These are phyloP conservation scores for Archocentrus centrarchus DNA, from an alignment of 2,113 vertebrate species.

Conservation along the genomic window DNA sequence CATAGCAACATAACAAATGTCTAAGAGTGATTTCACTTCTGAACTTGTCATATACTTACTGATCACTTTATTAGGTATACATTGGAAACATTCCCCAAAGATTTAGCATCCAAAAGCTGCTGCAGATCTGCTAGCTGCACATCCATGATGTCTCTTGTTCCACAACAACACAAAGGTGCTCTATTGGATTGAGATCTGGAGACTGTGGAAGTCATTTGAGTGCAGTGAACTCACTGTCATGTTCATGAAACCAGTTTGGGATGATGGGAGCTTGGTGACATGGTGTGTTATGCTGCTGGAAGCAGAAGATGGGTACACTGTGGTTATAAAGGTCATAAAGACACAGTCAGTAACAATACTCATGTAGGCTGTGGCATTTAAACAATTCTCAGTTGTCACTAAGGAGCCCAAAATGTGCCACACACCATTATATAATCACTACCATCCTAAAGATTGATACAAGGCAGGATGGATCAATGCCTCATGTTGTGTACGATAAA, in stretches of 20 bases:
- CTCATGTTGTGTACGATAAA: not conserved
- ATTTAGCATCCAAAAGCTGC: not conserved
- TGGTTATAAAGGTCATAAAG: not conserved
- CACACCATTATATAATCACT: not conserved
- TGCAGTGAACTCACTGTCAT: too few species aligned
- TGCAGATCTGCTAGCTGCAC: not conserved
- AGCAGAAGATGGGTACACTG: not conserved
- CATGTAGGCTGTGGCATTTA: not conserved
- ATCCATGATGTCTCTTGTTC: not conserved
- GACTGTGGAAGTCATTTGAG: not conserved
- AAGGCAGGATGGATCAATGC: not conserved
- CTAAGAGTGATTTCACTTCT: not conserved
- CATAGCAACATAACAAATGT: not conserved
- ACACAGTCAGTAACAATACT: not conserved
- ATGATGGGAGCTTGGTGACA: too few species aligned
- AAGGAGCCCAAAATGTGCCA: not conserved
- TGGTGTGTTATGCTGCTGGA: too few species aligned
- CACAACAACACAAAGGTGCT: not conserved
- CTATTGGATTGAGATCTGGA: not conserved
- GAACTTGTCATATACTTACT: not conserved
- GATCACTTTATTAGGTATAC: not conserved
- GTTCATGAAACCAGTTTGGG: too few species aligned
- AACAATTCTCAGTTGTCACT: not conserved
- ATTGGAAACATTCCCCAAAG: not conserved
- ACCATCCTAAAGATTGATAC: not conserved